phyloP scores from a whole-genome alignment of 2,888 invertebrate species.

The Melanostoma scalare region DNA sequence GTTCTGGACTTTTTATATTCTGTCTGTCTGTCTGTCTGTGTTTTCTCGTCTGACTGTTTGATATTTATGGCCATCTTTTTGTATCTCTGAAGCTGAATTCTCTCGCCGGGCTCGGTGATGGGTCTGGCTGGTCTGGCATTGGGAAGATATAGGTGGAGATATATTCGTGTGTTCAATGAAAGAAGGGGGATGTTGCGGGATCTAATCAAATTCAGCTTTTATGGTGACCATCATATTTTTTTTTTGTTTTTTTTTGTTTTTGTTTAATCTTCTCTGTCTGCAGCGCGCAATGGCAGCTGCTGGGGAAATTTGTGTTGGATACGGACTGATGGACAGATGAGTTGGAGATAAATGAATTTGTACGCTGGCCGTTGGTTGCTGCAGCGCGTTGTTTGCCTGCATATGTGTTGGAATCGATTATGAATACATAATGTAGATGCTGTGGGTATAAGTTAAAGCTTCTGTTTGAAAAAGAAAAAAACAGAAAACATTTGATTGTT shows the following conservation, averaged over 20 bases:
- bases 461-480: no score
- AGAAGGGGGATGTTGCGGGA: conserved; percentile 27
- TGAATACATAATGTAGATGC: conserved; percentile 47
- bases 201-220: conserved; percentile 69
- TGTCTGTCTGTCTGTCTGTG: conserved; percentile 44
- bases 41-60: conserved; percentile 40
- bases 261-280: conserved; percentile 14
- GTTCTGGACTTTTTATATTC: conserved; percentile 36
- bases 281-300: conserved; percentile 29
- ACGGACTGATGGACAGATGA: conserved; percentile 68
- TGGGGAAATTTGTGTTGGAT: conserved; percentile 43
- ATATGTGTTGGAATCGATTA: conserved; percentile 59
- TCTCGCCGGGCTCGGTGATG: neutral
- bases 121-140: conserved; percentile 25
- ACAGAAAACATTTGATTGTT: no score
- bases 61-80: conserved; percentile 66
- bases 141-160: neutral
- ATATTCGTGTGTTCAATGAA: conserved; percentile 1
- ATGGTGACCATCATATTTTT: conserved; percentile 64
- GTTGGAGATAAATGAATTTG: conserved; percentile 63
- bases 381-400: neutral
- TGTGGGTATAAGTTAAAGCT: conserved; percentile 7
- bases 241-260: conserved; percentile 1
- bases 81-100: conserved; percentile 43
- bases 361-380: conserved; percentile 16